Evolutionary conservation across 2,888 invertebrate genomes (phyloP), one percentile per base, ranked within the genome.

Genomic region (Malthinus flaveolus): DNA sequence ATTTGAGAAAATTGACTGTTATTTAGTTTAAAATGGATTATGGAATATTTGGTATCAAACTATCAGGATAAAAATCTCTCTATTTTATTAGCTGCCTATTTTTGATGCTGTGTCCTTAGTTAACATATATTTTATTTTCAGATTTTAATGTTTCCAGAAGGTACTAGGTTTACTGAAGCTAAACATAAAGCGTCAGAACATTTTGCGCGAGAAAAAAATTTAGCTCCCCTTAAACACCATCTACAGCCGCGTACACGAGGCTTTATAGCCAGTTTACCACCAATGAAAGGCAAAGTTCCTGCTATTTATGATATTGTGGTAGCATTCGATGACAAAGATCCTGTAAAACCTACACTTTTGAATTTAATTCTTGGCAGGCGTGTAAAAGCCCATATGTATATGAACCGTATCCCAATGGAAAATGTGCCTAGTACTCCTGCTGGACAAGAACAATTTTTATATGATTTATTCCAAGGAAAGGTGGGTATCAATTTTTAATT

Each of bases 191-290:
- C 90, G 1, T 94, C 95, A 56, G 81, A 93, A 70, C 90, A 91
- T 73, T 94, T 96, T 75, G 95, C 96, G 0, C 83, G 84, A 70
- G 89, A 93, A 69, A 91, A 92, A 72, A 93, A 93, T 65, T 84
- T 96, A 68, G 89, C 93, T 0, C 81, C 87, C 64, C 81, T 97
- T 31, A 93, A 95, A 73, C 89, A 97, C 75, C 95, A 96, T 75
- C 83, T 97, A 47, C 88, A 93, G 23, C 97, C 97, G n/a, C 85
- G 97, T 61, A 93, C 96, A n/a, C 91, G 90, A 79, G 97, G 97
- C 1, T 97, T 97, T 75, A 89, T 88, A 0, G 89, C 93, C 50
- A 94, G 94, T 75, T 81, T 95, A 68, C 88, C 89, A 52, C 86
- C 89, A 66, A 85, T 97, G 76, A 86, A 88, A 72, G 90, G 86